phyloP scores from a whole-genome alignment of 2,113 vertebrate genomes.

The Heterotis niloticus region DNA sequence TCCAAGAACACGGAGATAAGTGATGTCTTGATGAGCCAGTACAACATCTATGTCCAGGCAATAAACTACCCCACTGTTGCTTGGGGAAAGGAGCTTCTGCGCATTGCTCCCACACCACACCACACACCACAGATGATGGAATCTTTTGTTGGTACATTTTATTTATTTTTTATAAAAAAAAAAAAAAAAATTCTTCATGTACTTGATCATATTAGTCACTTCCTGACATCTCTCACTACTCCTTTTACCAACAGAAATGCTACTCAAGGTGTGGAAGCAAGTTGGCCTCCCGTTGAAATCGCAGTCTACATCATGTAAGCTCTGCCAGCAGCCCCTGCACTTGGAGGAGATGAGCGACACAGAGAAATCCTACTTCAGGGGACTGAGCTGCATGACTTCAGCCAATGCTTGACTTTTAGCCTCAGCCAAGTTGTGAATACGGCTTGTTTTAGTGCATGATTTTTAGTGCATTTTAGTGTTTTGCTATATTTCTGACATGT shows the following conservation, averaged over 20 bases:
- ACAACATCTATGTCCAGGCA: slow-evolving; percentile 94
- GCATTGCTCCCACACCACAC: slow-evolving; percentile 91
- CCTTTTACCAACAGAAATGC: slow-evolving; percentile 66
- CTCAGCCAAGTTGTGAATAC: too few species aligned
- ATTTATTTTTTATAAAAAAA: too few species aligned
- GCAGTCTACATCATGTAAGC: slow-evolving; percentile 84
- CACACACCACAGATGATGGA: slow-evolving; percentile 96
- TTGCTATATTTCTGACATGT: too few species aligned
- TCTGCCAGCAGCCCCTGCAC: slow-evolving; percentile 88
- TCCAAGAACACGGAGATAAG: slow-evolving; percentile 89
- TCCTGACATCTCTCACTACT: not conserved
- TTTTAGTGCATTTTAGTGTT: too few species aligned
- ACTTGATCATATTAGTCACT: not conserved
- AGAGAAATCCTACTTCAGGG: slow-evolving; percentile 86
- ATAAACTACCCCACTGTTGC: slow-evolving; percentile 95
- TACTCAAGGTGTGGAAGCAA: slow-evolving; percentile 81
- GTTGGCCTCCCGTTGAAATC: slow-evolving; percentile 80
- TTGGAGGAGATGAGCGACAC: slow-evolving; percentile 91
- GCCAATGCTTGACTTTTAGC: slow-evolving; percentile 72
- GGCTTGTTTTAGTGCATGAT: too few species aligned
- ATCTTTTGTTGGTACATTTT: slow-evolving; percentile 85
- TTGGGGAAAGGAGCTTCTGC: slow-evolving; percentile 85
- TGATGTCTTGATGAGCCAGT: slow-evolving; percentile 85
- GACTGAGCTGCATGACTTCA: slow-evolving; percentile 82
- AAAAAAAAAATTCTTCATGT: not conserved